Conservation (phyloP, 2,888 invertebrate species). For the Cataglyphis livida region DNA sequence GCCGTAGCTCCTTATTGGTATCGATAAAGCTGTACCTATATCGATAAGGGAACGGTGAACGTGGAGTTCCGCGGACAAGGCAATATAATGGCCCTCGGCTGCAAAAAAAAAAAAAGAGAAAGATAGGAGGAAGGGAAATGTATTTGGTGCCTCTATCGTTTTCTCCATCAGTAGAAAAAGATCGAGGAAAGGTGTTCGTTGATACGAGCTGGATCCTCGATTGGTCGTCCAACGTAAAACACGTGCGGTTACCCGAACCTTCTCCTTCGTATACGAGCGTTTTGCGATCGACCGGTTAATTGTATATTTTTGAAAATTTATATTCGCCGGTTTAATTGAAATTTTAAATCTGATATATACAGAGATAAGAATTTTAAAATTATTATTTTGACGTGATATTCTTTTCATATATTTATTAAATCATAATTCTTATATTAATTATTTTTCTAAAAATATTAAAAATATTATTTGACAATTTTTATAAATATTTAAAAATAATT, state of each 20-base stretch:
- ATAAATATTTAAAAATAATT: neutral
- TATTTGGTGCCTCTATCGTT: constrained; percentile 58
- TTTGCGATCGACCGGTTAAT: constrained; percentile 15
- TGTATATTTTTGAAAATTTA: neutral
- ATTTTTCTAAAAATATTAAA: neutral
- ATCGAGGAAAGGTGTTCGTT: constrained; percentile 53
- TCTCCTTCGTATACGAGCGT: constrained; percentile 16
- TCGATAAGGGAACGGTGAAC: constrained; percentile 29
- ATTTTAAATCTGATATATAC: neutral
- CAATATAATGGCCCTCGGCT: constrained; percentile 65
- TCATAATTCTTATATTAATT: neutral
- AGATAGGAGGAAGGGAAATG: constrained; percentile 51
- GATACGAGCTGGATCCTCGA: constrained; percentile 61
- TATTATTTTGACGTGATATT: neutral
- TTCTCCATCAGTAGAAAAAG: constrained; percentile 33
- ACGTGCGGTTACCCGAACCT: constrained; percentile 21
- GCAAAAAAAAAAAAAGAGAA: constrained; percentile 31
- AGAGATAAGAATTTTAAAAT: too few relatives aligned
- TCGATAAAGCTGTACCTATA: constrained; percentile 78
- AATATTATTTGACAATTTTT: neutral
- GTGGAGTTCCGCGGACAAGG: constrained; percentile 52
- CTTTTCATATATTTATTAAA: neutral
- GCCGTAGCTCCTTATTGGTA: constrained; percentile 76
- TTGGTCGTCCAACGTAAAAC: constrained; percentile 56
- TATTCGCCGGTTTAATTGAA: neutral